phyloP scores from a whole-genome alignment of 2,113 vertebrate species.

The Azemiops feae region DNA sequence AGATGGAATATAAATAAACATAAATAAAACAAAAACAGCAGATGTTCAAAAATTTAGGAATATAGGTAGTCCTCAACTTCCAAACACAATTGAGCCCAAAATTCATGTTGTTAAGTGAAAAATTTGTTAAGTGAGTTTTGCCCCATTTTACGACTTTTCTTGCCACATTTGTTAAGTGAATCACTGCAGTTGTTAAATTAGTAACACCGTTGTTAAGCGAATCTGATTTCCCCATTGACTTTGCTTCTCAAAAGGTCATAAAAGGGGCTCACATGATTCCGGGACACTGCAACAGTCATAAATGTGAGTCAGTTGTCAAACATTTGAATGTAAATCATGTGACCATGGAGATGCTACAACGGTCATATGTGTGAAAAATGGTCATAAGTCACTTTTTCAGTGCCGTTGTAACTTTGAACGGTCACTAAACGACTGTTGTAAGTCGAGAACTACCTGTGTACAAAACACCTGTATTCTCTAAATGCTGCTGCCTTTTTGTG shows the following conservation, averaged over 20 bases:
- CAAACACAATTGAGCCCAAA: not conserved
- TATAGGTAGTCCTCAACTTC: not conserved
- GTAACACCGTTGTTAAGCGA: not conserved
- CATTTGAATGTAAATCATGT: not conserved
- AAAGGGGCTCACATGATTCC: not conserved
- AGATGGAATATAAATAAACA: not conserved
- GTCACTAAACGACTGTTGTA: not conserved
- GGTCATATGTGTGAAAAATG: not conserved
- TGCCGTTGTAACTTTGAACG: not conserved
- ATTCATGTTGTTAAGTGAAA: not conserved
- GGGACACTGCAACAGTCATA: not conserved
- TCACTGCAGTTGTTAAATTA: not conserved
- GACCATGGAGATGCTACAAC: not conserved
- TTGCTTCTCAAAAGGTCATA: not conserved
- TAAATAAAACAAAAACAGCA: not conserved
- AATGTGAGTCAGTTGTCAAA: not conserved
- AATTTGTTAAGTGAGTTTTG: not conserved
- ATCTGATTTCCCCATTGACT: not conserved
- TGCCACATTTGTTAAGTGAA: not conserved
- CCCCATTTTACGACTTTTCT: not conserved
- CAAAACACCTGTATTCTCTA: not conserved
- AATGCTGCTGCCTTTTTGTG: not conserved
- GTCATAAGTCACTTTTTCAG: not conserved
- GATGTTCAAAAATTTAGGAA: not conserved
- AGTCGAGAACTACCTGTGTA: not conserved